phyloP scores from a whole-genome alignment of 1,140 invertebrate species.

The Eriocheir sinensis region DNA sequence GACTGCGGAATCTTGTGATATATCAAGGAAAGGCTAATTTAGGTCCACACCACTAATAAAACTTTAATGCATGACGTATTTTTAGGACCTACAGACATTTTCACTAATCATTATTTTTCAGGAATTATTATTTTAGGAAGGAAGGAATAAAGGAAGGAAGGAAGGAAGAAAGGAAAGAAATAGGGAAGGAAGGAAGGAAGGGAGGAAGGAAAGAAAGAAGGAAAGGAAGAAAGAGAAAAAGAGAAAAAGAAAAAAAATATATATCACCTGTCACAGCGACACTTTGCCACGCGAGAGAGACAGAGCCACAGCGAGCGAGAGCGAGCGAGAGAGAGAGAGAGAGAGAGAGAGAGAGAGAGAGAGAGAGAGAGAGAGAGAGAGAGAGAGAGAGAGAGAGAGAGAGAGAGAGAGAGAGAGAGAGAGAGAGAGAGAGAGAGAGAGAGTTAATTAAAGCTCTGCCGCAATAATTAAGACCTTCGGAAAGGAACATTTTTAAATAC shows the following conservation, averaged over 20 bases:
- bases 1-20: no score
- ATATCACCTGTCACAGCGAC: background rate
- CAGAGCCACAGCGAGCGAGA: no score
- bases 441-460: background rate
- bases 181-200: slow-evolving; percentile 2
- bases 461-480: background rate
- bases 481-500: no score
- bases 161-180: no score
- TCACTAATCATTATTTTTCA: no score
- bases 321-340: no score
- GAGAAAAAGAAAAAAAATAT: background rate
- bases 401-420: slow-evolving; percentile 54
- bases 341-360: slow-evolving; percentile 41
- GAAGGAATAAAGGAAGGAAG: no score
- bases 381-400: slow-evolving; percentile 54
- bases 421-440: slow-evolving; percentile 51
- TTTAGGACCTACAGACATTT: no score
- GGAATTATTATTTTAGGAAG: no score
- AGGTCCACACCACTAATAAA: no score
- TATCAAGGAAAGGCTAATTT: no score
- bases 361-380: slow-evolving; percentile 54
- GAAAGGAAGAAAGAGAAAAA: background rate
- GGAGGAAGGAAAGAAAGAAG: background rate
- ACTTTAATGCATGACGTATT: no score
- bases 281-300: background rate